These are phyloP conservation scores for Chrysopa pallens DNA, from an alignment of 1,140 invertebrate genomes.

Conservation along the genomic window DNA sequence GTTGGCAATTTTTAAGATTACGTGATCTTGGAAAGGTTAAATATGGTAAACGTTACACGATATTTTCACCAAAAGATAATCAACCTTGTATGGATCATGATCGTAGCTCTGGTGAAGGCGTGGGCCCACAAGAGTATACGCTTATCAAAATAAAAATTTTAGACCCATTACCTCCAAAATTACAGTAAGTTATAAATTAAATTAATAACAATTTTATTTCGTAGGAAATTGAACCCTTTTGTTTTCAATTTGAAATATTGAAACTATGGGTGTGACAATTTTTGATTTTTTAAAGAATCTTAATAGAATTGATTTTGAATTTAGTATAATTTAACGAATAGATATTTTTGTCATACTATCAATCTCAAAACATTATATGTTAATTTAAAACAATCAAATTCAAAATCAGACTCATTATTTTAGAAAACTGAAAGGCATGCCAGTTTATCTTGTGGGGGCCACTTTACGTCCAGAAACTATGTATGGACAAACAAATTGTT, in stretches of 20 bases:
- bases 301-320: too few relatives aligned
- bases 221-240: too few relatives aligned
- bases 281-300: too few relatives aligned
- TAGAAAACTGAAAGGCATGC: slow-evolving; percentile 32
- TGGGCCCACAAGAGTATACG: slow-evolving; percentile 96
- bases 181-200: slow-evolving; percentile 33
- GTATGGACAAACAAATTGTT: slow-evolving; percentile 99
- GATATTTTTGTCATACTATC: too few relatives aligned
- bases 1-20: slow-evolving; percentile 91
- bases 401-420: slow-evolving; percentile 14
- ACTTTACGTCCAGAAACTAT: slow-evolving; percentile 97
- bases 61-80: slow-evolving; percentile 90
- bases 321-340: too few relatives aligned
- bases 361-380: too few relatives aligned
- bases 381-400: too few relatives aligned
- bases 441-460: slow-evolving; percentile 84
- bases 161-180: slow-evolving; percentile 50
- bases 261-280: too few relatives aligned
- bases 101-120: slow-evolving; percentile 85
- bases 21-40: slow-evolving; percentile 77
- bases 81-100: slow-evolving; percentile 99
- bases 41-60: slow-evolving; percentile 95
- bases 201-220: too few relatives aligned
- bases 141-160: slow-evolving; percentile 85
- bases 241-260: too few relatives aligned